Conservation (phyloP, 2,113 vertebrate genomes). For the Nothoprocta pentlandii region DNA sequence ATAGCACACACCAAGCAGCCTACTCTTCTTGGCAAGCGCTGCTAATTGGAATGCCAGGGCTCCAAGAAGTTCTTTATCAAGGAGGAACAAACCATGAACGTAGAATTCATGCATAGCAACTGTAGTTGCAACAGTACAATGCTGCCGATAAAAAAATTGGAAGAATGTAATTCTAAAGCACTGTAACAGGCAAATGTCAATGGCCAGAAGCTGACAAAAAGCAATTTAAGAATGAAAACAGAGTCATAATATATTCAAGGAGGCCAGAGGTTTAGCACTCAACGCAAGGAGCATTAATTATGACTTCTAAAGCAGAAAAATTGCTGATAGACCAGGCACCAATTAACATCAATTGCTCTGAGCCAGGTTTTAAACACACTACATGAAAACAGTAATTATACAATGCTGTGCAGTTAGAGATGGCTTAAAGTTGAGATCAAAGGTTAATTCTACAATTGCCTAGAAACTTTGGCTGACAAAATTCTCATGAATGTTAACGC, state of each 20-base stretch:
- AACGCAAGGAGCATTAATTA: conserved; percentile 51
- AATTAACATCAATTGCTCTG: conserved; percentile 42
- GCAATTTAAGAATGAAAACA: conserved; percentile 56
- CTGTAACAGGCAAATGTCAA: neutral
- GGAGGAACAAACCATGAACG: conserved; percentile 35
- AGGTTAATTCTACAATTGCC: conserved; percentile 39
- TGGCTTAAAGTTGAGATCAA: conserved; percentile 5
- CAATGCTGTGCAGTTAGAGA: neutral
- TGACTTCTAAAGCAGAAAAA: conserved; percentile 50
- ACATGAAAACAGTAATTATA: conserved; percentile 5
- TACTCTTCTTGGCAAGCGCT: neutral
- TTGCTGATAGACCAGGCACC: neutral
- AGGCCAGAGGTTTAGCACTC: conserved; percentile 32
- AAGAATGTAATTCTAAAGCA: neutral
- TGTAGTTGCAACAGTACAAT: neutral
- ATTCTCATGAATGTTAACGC: neutral
- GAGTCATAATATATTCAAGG: conserved; percentile 19
- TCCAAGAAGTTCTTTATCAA: conserved; percentile 21
- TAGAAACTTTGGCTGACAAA: neutral
- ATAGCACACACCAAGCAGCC: neutral
- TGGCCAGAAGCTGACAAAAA: conserved; percentile 30
- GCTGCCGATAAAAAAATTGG: conserved; percentile 3
- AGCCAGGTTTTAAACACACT: conserved; percentile 23
- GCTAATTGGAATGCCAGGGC: neutral
- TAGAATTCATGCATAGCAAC: neutral